Conservation (phyloP, 2,113 vertebrate genomes). For the Mionectes macconnelli region DNA sequence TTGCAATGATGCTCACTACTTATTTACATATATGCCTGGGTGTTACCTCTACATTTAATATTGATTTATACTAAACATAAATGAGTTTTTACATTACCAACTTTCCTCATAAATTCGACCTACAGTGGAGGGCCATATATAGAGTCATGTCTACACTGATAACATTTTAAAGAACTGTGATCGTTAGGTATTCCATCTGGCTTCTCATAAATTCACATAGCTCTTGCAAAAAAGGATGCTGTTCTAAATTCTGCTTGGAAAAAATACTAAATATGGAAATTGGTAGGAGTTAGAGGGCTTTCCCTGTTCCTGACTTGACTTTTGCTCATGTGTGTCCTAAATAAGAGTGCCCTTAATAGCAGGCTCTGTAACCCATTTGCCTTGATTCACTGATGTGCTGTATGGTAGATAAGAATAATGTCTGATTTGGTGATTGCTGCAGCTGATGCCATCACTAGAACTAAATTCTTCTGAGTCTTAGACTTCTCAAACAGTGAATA, state of each 20-base stretch:
- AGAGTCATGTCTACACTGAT: not conserved
- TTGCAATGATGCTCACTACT: not conserved
- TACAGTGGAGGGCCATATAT: fast-evolving
- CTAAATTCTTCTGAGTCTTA: not conserved
- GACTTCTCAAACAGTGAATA: not conserved
- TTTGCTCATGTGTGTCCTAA: not conserved
- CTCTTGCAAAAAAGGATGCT: not conserved
- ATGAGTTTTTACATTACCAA: not conserved
- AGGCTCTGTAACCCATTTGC: not conserved
- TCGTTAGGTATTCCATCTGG: not conserved
- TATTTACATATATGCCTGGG: not conserved
- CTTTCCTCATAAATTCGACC: not conserved
- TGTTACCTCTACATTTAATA: not conserved
- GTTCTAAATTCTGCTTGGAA: not conserved
- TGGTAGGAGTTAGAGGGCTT: not conserved
- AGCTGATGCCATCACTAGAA: not conserved
- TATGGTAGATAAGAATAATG: not conserved
- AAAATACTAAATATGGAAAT: not conserved
- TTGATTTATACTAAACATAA: not conserved
- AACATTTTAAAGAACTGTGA: fast-evolving
- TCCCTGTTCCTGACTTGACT: not conserved
- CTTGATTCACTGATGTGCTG: not conserved
- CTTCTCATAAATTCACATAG: not conserved
- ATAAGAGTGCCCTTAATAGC: not conserved
- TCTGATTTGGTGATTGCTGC: not conserved